phyloP scores from a whole-genome alignment of 2,113 vertebrate species.

The Axis porcinus region DNA sequence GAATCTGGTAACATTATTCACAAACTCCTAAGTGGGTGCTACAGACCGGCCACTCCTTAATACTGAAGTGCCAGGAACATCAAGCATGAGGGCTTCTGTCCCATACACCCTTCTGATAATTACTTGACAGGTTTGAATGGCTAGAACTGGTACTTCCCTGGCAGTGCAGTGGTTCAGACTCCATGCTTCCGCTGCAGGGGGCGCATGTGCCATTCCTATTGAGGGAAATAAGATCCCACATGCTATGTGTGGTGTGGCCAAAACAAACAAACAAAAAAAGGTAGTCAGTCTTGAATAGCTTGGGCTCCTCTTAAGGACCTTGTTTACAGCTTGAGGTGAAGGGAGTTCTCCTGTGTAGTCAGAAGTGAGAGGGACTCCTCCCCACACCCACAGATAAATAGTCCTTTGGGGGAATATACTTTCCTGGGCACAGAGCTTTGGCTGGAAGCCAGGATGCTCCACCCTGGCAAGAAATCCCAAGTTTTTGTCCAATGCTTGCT shows the following conservation, averaged over 20 bases:
- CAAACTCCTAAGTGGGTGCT: background rate
- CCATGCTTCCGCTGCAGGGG: background rate
- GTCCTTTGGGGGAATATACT: background rate
- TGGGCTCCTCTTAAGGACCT: background rate
- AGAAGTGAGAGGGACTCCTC: background rate
- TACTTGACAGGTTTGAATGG: background rate
- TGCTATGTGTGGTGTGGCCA: background rate
- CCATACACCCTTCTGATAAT: background rate
- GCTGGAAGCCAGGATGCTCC: background rate
- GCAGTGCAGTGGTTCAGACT: background rate
- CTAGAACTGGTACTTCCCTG: background rate
- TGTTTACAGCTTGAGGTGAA: background rate
- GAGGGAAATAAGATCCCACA: background rate
- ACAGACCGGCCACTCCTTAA: background rate
- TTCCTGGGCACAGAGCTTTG: background rate
- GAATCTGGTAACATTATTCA: background rate
- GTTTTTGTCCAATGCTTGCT: background rate
- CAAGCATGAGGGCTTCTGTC: background rate
- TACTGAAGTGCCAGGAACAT: background rate
- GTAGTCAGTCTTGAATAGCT: background rate
- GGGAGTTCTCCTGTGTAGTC: background rate
- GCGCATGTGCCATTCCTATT: background rate
- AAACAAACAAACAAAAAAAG: background rate
- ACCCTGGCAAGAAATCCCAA: background rate
- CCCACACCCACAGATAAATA: background rate